Evolutionary conservation across 2,113 vertebrate species (phyloP).

Genomic region (Eubucco bourcierii): DNA sequence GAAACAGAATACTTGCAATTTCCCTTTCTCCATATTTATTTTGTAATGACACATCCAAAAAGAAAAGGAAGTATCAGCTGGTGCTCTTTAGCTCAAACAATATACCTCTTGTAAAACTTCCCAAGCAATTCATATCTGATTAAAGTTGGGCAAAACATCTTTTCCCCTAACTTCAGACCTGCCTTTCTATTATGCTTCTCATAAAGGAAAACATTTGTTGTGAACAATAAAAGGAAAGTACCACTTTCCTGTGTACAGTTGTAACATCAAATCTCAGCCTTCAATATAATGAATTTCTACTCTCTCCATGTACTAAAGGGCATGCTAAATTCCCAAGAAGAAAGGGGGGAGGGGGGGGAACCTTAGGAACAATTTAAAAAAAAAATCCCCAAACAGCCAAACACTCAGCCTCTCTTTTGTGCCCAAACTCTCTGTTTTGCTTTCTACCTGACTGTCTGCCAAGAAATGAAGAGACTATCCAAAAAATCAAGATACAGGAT

Average conservation of each 20-base stretch:
- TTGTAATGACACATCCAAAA: neutral
- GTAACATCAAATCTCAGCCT: constrained; percentile 30
- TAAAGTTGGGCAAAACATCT: neutral
- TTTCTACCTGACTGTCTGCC: constrained; percentile 9
- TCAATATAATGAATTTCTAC: constrained; percentile 6
- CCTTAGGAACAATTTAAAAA: neutral
- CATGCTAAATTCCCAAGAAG: constrained; percentile 8
- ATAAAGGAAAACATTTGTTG: constrained; percentile 38
- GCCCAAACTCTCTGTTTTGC: neutral
- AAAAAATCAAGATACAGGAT: constrained; percentile 22
- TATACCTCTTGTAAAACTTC: neutral
- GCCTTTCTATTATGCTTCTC: constrained; percentile 21
- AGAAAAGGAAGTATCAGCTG: constrained; percentile 8
- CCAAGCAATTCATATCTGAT: constrained; percentile 30
- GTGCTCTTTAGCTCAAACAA: neutral
- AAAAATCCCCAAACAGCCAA: neutral
- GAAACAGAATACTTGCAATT: neutral
- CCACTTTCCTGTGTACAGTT: constrained; percentile 20
- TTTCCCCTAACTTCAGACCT: neutral
- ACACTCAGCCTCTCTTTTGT: neutral
- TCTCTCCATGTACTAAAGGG: neutral
- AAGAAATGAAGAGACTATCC: constrained; percentile 7
- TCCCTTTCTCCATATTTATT: neutral
- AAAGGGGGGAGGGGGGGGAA: neutral
- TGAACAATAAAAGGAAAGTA: constrained; percentile 62